A percentile compares a stretch with the other conserved stretches of the same genome.
Evolutionary conservation across 2,888 invertebrate genomes (phyloP).

Genomic region (Lithosia quadra): DNA sequence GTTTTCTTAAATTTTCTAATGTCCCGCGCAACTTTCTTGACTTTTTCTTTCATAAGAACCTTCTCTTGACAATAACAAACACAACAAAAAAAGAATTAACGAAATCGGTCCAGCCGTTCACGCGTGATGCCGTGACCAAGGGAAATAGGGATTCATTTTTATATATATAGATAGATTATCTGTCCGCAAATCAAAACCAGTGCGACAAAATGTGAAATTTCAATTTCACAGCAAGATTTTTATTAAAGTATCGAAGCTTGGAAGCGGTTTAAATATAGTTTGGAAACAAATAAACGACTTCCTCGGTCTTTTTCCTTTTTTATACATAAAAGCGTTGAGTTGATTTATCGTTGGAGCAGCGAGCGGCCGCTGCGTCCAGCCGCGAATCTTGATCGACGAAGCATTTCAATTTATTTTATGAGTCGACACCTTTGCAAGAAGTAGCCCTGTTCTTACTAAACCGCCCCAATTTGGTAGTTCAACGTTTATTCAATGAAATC

Average conservation of each 20-base stretch:
- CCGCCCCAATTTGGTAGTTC: constrained; percentile 57
- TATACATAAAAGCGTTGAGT: constrained; percentile 81
- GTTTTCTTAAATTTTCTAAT: too few species aligned
- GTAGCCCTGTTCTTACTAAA: constrained; percentile 61
- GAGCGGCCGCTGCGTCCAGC: constrained; percentile 72
- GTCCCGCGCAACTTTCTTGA: too few species aligned
- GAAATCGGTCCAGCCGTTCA: too few species aligned
- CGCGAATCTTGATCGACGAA: constrained; percentile 81
- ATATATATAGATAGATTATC: too few species aligned
- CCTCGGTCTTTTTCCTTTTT: constrained; percentile 73
- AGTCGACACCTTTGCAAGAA: constrained; percentile 75
- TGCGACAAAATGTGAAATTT: constrained; percentile 76
- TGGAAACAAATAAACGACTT: constrained; percentile 85
- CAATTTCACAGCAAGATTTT: constrained; percentile 76
- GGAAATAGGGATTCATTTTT: too few species aligned
- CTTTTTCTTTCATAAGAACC: too few species aligned
- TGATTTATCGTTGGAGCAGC: constrained; percentile 79
- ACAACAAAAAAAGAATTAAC: too few species aligned
- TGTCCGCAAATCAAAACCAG: too few species aligned
- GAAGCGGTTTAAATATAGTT: constrained; percentile 78
- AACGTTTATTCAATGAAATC: constrained; percentile 56
- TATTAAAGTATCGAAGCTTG: constrained; percentile 72
- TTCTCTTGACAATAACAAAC: too few species aligned
- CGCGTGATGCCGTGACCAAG: too few species aligned
- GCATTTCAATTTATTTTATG: constrained; percentile 84